Conservation (phyloP, 2,797 vertebrate species). For the Sebastes ruberrimus region DNA sequence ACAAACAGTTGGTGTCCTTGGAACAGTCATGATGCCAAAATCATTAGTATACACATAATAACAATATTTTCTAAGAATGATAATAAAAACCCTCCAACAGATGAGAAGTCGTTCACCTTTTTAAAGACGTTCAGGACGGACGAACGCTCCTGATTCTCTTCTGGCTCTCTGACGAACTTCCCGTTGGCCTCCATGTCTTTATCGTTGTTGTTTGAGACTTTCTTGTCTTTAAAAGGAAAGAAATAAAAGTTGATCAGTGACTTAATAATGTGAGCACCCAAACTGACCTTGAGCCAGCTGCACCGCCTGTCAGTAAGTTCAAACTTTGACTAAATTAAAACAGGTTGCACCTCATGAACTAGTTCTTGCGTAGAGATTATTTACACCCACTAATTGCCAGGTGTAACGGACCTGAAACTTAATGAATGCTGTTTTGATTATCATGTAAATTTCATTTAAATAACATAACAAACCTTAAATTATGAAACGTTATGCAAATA, state of each 20-base stretch:
- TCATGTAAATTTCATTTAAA: no score
- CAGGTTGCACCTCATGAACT: no score
- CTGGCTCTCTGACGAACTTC: accelerated
- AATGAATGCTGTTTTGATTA: no score
- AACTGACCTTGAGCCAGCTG: background rate
- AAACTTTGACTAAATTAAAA: no score
- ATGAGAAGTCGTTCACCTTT: constrained; percentile 74
- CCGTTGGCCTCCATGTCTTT: constrained; percentile 24
- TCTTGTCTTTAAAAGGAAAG: background rate
- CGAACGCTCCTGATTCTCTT: background rate
- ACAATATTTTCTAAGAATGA: background rate
- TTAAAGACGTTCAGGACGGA: constrained; percentile 86
- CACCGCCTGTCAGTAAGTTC: no score
- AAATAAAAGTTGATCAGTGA: background rate
- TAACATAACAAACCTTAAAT: no score
- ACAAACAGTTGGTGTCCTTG: no score
- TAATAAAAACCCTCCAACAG: background rate
- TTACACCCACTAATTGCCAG: no score
- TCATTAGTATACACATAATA: background rate
- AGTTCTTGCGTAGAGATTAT: no score
- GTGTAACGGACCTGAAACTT: no score
- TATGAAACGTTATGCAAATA: no score
- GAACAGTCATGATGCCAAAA: background rate
- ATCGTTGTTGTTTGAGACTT: background rate
- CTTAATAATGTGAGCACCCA: no score